phyloP scores from a whole-genome alignment of 2,113 vertebrate species.

The Hemiprocne comata region DNA sequence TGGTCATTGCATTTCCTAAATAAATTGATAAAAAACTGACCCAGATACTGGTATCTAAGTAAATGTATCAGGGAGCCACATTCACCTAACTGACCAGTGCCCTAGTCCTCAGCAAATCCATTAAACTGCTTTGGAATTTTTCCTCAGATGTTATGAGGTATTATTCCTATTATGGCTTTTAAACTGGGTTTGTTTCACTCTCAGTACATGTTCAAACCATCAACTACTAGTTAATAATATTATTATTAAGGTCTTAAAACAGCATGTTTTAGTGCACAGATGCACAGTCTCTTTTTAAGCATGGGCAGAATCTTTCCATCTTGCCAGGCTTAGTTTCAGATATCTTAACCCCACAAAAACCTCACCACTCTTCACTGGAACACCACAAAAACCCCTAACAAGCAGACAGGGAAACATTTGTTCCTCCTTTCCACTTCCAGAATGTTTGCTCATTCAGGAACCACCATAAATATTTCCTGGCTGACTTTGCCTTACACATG shows the following conservation, averaged over 20 bases:
- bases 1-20: neutral
- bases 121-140: neutral
- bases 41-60: neutral
- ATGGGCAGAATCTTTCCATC: neutral
- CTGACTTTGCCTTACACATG: neutral
- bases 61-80: neutral
- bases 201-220: slow-evolving; percentile 8
- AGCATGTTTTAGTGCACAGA: neutral
- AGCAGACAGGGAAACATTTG: slow-evolving; percentile 36
- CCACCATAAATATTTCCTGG: neutral
- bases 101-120: neutral
- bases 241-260: slow-evolving; percentile 23
- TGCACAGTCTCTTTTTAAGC: neutral
- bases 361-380: slow-evolving; percentile 18
- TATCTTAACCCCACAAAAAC: slow-evolving; percentile 27
- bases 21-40: neutral
- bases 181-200: neutral
- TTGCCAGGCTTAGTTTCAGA: slow-evolving; percentile 29
- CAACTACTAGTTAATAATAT: neutral
- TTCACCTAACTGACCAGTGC: neutral
- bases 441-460: neutral
- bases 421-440: slow-evolving; percentile 31
- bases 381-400: slow-evolving; percentile 50
- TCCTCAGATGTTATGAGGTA: neutral
- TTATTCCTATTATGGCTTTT: neutral